Evolutionary conservation across 2,888 invertebrate genomes (phyloP), one percentile per base, ranked within the genome.

Genomic region (Diogma glabrata): DNA sequence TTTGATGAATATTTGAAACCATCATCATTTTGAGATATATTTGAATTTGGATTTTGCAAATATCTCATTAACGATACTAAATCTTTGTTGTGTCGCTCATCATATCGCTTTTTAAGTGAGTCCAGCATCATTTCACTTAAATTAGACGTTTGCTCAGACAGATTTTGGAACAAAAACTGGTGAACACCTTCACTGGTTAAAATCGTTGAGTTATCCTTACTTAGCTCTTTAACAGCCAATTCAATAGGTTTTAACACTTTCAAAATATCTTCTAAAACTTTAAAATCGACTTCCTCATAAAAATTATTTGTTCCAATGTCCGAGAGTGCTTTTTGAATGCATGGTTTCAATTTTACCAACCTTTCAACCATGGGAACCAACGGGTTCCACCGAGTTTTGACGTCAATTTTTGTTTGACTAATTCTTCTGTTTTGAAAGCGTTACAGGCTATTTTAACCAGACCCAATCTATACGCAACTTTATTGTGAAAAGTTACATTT

Each of bases 201-300:
- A 33, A 33, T 8, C 10, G 9, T 33, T 7, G 33, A 33, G 33
- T 33, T 33, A 33, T 33, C 33, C 33, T 33, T 33, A 33, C 10
- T 33, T 33, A 33, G 33, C 33, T 33, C 33, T 33, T 33, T 10
- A 33, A 33, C 33, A 33, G 5, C 33, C 33, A 33, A 33, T 33
- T 33, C 4, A 33, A 33, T 6, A 14, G 33, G 33, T 33, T 33
- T 6, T 6, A 33, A 33, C 33, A n/a, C 33, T 4, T 33, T 33
- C 33, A 33, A 33, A 33, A 33, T 33, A 33, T 33, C 33, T 33
- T 33, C 12, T 33, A 33, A 33, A 33, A 33, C 33, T 33, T 33
- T 33, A 4, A n/a, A n/a, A n/a, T n/a, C n/a, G 9, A 33, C 33
- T 33, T 33, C 9, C 33, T 33, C 9, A 33, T 33, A 10, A 4